Percentiles rank a stretch among this genome's conserved stretches.
Conservation (phyloP, 2,797 vertebrate genomes). For the Gephyroberyx darwinii region DNA sequence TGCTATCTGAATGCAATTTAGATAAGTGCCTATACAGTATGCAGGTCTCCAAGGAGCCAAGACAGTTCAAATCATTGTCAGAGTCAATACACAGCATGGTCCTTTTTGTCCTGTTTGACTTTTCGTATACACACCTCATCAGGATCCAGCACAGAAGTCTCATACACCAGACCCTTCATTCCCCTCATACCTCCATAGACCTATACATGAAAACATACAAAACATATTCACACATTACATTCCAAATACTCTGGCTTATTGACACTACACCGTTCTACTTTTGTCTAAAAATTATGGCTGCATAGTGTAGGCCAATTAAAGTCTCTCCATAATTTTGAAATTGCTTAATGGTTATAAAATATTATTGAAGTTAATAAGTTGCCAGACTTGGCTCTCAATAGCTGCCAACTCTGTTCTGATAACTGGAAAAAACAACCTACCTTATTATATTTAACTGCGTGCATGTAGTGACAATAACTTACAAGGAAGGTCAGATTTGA, state of each 20-base stretch:
- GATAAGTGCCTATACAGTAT: conserved; percentile 20
- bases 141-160: conserved; percentile 95
- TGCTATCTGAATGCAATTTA: conserved; percentile 25
- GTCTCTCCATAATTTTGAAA: not conserved
- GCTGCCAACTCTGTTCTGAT: too few species aligned
- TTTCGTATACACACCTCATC: conserved; percentile 87
- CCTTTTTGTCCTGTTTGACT: not conserved
- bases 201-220: conserved; percentile 69
- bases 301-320: not conserved
- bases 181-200: conserved; percentile 96
- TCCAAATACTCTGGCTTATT: not conserved
- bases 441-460: not conserved
- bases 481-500: not conserved
- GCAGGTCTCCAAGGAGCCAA: not conserved
- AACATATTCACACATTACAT: not conserved
- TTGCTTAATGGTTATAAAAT: not conserved
- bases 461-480: not conserved
- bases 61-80: conserved; percentile 2
- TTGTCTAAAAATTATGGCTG: not conserved
- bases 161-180: conserved; percentile 97
- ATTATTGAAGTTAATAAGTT: not conserved
- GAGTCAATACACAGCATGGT: not conserved
- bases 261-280: not conserved
- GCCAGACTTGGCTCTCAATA: not conserved
- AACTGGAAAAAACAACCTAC: too few species aligned